A percentile compares a stretch with the other conserved stretches of the same genome.
Conservation (phyloP, 37 sponge, comb jelly and placozoan genomes). For the Halichondria panicea region DNA sequence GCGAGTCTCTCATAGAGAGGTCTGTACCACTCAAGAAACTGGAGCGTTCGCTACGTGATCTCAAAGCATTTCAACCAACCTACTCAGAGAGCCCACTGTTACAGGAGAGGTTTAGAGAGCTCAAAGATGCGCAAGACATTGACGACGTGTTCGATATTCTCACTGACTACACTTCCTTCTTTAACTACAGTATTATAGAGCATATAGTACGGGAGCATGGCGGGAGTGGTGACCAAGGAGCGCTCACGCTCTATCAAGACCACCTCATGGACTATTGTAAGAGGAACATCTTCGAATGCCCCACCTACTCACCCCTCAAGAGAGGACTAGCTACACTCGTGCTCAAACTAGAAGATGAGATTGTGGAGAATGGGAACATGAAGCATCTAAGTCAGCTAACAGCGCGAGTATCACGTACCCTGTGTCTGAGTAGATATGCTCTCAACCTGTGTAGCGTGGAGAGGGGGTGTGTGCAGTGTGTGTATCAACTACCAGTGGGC, state of each 20-base stretch:
- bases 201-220: not conserved
- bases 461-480: slow-evolving; percentile 3
- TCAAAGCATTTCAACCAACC: not conserved
- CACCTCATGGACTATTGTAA: not conserved
- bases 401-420: not conserved
- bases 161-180: not conserved
- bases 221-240: not conserved
- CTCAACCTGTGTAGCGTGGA: slow-evolving; percentile 12
- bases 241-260: not conserved
- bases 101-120: not conserved
- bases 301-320: not conserved
- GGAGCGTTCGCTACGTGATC: not conserved
- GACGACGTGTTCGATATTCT: not conserved
- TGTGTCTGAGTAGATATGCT: not conserved
- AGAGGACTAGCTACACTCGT: not conserved
- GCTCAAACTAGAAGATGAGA: not conserved
- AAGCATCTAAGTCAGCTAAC: not conserved
- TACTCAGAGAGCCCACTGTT: not conserved
- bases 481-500: not conserved
- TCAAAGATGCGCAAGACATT: not conserved
- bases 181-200: not conserved
- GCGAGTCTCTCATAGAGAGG: not conserved
- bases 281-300: slow-evolving; percentile 4
- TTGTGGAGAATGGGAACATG: not conserved
- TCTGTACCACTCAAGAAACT: not conserved